Evolutionary conservation across 2,797 vertebrate genomes (phyloP).

Genomic region (Clamator glandarius): DNA sequence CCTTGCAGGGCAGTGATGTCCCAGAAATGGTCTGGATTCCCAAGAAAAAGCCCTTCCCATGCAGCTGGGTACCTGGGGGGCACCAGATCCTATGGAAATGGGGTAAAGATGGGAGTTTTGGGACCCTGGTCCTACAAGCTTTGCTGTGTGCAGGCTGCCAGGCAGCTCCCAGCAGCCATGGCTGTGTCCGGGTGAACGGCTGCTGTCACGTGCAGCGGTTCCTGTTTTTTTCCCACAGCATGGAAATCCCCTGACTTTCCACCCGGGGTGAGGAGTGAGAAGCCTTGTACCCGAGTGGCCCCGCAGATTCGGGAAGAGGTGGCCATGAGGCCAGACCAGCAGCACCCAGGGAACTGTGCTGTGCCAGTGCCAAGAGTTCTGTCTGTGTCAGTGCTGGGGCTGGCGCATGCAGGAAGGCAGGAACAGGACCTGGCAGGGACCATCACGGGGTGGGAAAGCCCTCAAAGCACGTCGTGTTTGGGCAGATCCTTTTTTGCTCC

Average conservation of each 20-base stretch:
- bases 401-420: accelerated
- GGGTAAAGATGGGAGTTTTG: not conserved
- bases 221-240: constrained; percentile 26
- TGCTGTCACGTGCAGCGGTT: not conserved
- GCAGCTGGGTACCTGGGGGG: not conserved
- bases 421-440: not conserved
- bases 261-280: not conserved
- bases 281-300: not conserved
- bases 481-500: not conserved
- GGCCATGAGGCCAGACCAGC: not conserved
- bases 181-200: accelerated
- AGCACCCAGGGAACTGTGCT: not conserved
- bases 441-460: not conserved
- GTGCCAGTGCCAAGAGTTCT: not conserved
- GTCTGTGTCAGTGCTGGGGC: accelerated
- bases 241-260: constrained; percentile 66
- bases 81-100: accelerated
- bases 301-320: not conserved
- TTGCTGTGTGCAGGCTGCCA: accelerated
- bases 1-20: not conserved
- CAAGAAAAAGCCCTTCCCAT: not conserved
- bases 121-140: not conserved
- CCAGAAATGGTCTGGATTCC: not conserved
- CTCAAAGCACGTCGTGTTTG: not conserved
- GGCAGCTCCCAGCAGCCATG: not conserved